Conservation (phyloP, 2,888 invertebrate genomes). For the Adelphocoris suturalis region DNA sequence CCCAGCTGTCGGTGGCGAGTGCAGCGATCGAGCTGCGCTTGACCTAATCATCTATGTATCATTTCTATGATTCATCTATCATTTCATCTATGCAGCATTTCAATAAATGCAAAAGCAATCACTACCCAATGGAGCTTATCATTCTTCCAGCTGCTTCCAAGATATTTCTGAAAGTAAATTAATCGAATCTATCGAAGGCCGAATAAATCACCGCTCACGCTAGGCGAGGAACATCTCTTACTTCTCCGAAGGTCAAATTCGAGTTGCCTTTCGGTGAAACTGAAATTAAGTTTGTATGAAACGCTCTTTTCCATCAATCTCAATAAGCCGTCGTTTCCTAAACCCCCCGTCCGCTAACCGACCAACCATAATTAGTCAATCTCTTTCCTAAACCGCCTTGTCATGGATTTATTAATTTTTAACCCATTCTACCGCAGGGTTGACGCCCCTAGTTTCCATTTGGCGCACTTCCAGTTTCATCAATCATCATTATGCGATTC, state of each 20-base stretch:
- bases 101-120: too few species aligned
- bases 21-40: too few species aligned
- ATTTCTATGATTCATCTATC: too few species aligned
- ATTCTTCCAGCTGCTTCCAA: too few species aligned
- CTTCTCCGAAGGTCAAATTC: constrained; percentile 47
- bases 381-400: constrained; percentile 54
- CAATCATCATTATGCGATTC: constrained; percentile 51
- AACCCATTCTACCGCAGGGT: constrained; percentile 40
- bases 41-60: too few species aligned
- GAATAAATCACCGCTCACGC: constrained; percentile 30
- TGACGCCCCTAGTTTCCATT: constrained; percentile 51
- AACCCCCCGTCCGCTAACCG: background rate
- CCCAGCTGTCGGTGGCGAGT: too few species aligned
- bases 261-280: constrained; percentile 44
- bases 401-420: constrained; percentile 63
- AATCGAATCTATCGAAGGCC: too few species aligned
- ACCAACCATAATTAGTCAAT: constrained; percentile 62
- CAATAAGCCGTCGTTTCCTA: constrained; percentile 55
- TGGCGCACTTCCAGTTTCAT: constrained; percentile 39
- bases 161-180: too few species aligned
- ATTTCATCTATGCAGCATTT: too few species aligned
- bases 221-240: constrained; percentile 22
- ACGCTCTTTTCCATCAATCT: constrained; percentile 62
- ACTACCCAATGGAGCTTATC: too few species aligned
- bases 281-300: constrained; percentile 55